Evolutionary conservation across 2,888 invertebrate species (phyloP).

Genomic region (Apantesis nais): DNA sequence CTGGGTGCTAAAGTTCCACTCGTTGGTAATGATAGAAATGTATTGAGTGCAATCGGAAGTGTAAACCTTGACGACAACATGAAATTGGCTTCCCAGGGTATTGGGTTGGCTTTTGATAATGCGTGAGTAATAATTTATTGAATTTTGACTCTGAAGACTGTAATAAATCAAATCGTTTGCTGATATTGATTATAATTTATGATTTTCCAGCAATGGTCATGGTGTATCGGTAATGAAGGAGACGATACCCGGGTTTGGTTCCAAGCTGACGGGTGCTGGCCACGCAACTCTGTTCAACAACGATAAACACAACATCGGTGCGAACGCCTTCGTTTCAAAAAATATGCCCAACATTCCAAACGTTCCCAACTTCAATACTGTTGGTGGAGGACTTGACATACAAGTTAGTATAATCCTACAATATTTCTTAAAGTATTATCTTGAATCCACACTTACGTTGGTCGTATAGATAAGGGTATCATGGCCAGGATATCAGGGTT

Average conservation of each 20-base stretch:
- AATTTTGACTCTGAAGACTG: not conserved
- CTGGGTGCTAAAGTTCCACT: slow-evolving; percentile 25
- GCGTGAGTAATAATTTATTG: slow-evolving; percentile 6
- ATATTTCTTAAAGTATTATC: not conserved
- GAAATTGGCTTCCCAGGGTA: slow-evolving; percentile 12
- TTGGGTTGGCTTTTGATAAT: slow-evolving; percentile 33
- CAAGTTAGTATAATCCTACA: slow-evolving; percentile 17
- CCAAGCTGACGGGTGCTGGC: slow-evolving; percentile 57
- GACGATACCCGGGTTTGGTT: slow-evolving; percentile 52
- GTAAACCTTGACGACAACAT: slow-evolving; percentile 17
- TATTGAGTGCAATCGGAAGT: slow-evolving; percentile 25
- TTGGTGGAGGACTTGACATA: slow-evolving; percentile 38
- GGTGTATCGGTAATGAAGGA: slow-evolving; percentile 47
- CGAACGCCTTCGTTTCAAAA: slow-evolving; percentile 27
- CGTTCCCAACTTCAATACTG: slow-evolving; percentile 34
- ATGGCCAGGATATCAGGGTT: no score
- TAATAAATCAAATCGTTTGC: not conserved
- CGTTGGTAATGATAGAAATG: slow-evolving; percentile 16
- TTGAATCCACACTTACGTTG: not conserved
- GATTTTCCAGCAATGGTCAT: slow-evolving; percentile 50
- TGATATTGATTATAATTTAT: not conserved
- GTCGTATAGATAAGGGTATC: no score
- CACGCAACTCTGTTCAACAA: slow-evolving; percentile 54
- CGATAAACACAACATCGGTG: slow-evolving; percentile 29
- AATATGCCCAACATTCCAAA: slow-evolving; percentile 30